Percentiles rank a stretch among this genome's conserved stretches.
Evolutionary conservation across 2,113 vertebrate species (phyloP).

Genomic region (Polypterus senegalus): DNA sequence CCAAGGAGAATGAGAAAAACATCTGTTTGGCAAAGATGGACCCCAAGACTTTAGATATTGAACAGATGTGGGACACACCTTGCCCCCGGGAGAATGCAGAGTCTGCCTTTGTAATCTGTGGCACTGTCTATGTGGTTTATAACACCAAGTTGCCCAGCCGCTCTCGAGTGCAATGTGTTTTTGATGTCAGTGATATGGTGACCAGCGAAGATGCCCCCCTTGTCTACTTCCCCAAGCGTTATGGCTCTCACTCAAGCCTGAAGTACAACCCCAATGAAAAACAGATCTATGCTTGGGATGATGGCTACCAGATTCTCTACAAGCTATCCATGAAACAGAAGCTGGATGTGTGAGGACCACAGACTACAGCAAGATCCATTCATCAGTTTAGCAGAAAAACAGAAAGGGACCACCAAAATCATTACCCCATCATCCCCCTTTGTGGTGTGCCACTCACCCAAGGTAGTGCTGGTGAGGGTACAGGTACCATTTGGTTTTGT

Average conservation of each 20-base stretch:
- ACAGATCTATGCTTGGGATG: slow-evolving; percentile 90
- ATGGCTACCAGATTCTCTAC: slow-evolving; percentile 91
- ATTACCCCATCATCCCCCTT: too few relatives aligned
- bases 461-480: too few relatives aligned
- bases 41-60: slow-evolving; percentile 69
- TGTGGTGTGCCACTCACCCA: too few relatives aligned
- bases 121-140: slow-evolving; percentile 86
- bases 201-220: slow-evolving; percentile 64
- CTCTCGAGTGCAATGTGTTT: slow-evolving; percentile 82
- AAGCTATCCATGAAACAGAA: slow-evolving; percentile 79
- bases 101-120: slow-evolving; percentile 81
- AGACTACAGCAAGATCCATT: not conserved
- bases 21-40: slow-evolving; percentile 84
- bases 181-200: slow-evolving; percentile 77
- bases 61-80: slow-evolving; percentile 89
- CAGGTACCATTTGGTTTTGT: too few relatives aligned
- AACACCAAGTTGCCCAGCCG: slow-evolving; percentile 81
- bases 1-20: slow-evolving; percentile 65
- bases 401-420: too few relatives aligned
- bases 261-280: slow-evolving; percentile 81
- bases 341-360: slow-evolving; percentile 39
- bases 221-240: slow-evolving; percentile 87
- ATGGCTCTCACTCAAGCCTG: slow-evolving; percentile 76
- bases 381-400: too few relatives aligned
- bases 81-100: slow-evolving; percentile 83